Evolutionary conservation across 2,113 vertebrate species (phyloP), one percentile per base, ranked within the genome.

Genomic region (Chaenogobius annularis): DNA sequence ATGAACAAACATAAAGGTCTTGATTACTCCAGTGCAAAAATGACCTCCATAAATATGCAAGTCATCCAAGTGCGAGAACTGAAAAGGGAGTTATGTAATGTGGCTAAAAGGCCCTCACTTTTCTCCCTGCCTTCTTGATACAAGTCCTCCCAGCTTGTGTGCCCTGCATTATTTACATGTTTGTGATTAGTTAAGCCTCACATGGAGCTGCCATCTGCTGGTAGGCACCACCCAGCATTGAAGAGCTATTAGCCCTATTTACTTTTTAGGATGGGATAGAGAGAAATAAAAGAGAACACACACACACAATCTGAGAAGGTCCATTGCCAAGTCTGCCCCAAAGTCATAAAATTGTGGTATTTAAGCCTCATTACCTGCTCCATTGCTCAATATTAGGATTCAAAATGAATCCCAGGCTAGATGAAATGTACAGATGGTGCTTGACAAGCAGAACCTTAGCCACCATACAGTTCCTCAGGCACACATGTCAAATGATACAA

Each of bases 81-180:
- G 43, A 44, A 64, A 56, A 66, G 56, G 66, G 56, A 77, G 31
- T 54, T n/a, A 31, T 72, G 66, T 66, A 70, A 23, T 59, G 55
- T 59, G 73, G 56, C 68, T 80, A 19, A 15, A 35, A 72, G 67
- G 74, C 69, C 63, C 66, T 35, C 79, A 47, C 70, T 50, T 61
- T 46, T 50, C 72, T 61, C 19, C 74, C 66, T 78, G 56, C 55
- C 54, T 79, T 73, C 61, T 72, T 65, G 73, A 72, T 75, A 70
- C 75, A 75, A 72, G 67, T 62, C 73, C 75, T 76, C 84, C 78
- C 80, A 81, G 82, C 70, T 69, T 69, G 77, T 73, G 65, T 72
- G 74, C 58, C 74, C 72, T 91, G 90, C 88, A 93, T 93, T 91
- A 91, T 92, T 93, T 89, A 91, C 89, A 78, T 86, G 83, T 89